Percentiles rank a stretch among this genome's conserved stretches.
Evolutionary conservation across 2,888 invertebrate genomes (phyloP).

Genomic region (Leptopilina myrica): DNA sequence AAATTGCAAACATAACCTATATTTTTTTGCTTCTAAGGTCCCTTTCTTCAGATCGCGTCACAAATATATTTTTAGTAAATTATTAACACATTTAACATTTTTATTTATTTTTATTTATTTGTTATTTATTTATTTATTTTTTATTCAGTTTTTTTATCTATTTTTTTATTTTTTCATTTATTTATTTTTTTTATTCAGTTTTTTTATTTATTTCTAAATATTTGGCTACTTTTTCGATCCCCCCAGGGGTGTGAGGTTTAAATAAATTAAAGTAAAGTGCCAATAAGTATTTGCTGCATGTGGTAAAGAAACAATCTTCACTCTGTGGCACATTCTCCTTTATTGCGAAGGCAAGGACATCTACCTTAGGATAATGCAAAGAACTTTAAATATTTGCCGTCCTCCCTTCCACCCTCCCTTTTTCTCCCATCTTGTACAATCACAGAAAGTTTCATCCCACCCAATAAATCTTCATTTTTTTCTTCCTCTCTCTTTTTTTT

Average conservation of each 20-base stretch:
- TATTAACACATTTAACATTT: no score
- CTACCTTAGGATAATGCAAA: constrained; percentile 24
- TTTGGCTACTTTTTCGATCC: neutral
- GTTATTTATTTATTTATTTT: no score
- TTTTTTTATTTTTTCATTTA: no score
- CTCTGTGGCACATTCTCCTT: constrained; percentile 19
- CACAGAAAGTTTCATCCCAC: constrained; percentile 31
- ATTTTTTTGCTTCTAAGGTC: no score
- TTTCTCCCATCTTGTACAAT: constrained; percentile 37
- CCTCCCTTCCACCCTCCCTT: neutral
- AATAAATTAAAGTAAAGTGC: constrained; percentile 28
- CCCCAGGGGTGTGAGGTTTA: neutral
- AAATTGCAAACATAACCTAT: no score
- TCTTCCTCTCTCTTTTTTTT: neutral
- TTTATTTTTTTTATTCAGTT: no score
- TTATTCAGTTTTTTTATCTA: no score
- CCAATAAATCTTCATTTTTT: constrained; percentile 30
- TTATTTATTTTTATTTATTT: no score
- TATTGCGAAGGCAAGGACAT: constrained; percentile 28
- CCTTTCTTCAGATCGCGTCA: no score
- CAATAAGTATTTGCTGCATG: constrained; percentile 30
- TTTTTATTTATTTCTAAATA: neutral
- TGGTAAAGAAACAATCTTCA: constrained; percentile 22
- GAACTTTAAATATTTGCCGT: constrained; percentile 37
- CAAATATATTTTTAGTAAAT: no score